phyloP scores from a whole-genome alignment of 2,113 vertebrate genomes.

The Marcusenius ussheri region DNA sequence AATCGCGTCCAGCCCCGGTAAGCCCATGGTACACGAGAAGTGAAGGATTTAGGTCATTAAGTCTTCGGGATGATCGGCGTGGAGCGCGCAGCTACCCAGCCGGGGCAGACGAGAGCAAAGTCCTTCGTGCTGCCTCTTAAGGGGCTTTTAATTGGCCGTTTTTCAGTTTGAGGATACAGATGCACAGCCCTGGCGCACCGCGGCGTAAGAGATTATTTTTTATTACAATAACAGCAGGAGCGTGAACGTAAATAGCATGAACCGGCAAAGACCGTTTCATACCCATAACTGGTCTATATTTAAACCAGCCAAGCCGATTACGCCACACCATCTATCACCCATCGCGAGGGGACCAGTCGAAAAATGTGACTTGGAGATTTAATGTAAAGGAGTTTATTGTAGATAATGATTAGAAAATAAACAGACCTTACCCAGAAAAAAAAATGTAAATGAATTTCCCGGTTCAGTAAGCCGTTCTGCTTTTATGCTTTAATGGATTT shows the following conservation, averaged over 20 bases:
- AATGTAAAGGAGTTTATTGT: background rate
- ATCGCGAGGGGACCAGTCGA: background rate
- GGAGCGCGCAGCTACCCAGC: background rate
- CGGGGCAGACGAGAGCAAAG: background rate
- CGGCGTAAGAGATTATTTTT: background rate
- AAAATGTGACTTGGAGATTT: background rate
- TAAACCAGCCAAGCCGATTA: background rate
- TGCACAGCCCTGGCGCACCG: background rate
- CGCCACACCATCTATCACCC: background rate
- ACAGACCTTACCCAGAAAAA: background rate
- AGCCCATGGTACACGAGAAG: background rate
- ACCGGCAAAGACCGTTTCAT: background rate
- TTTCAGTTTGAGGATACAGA: background rate
- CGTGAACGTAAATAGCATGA: background rate
- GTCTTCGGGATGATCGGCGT: background rate
- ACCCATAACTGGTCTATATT: background rate
- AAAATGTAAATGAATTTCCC: background rate
- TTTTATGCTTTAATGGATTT: background rate
- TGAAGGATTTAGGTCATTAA: background rate
- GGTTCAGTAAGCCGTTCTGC: background rate
- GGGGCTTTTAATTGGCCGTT: background rate
- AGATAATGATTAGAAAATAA: background rate
- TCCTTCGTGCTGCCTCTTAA: background rate
- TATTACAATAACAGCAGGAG: background rate
- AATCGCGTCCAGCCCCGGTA: background rate